Evolutionary conservation across 2,888 invertebrate genomes (phyloP), one percentile per base, ranked within the genome.

Genomic region (Cremastinae sp.): DNA sequence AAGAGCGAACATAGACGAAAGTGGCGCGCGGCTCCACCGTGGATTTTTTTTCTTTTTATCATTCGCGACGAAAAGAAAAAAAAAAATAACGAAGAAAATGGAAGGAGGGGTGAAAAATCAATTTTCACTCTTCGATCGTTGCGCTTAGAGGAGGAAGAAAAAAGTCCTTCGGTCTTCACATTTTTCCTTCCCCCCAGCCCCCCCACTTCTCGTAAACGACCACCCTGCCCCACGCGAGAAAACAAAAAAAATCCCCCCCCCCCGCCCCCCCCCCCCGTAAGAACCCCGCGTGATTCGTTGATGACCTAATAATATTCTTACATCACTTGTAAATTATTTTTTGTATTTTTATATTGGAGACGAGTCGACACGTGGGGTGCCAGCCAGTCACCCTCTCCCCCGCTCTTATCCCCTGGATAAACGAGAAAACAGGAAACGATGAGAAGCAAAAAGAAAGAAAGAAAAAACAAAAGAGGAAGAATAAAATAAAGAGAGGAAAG

Each of bases 311-410:
- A 75, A 53, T 75, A 70, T 59, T 76, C 55, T 69, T 65, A 73
- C 75, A 80, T 77, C 72, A 80, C 78, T 79, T 77, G 80, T 79
- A 79, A 80, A 80, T 80, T 80, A 80, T 80, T 78, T 80, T 80
- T 80, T 80, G 77, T 80, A 80, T 80, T 80, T 80, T 80, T 80
- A 80, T 80, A 80, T 80, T 79, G 80, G 28, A 74, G 79, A 73
- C 78, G 77, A 78, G 78, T 75, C 74, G 70, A 78, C 72, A 78
- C 39, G 47, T 66, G 64, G 45, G 37, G 75, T 61, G 75, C 65
- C 70, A 71, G 61, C 58, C 43, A 43, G 66, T 65, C 65, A 55
- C 55, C 65, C 53, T 55, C 55, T 28, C 28, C 43, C 22, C 65
- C 43, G 55, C 55, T 70, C 55, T 71, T 71, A 43, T 71, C 53